These are phyloP conservation scores for Lordiphosa clarofinis DNA, from an alignment of 1,140 invertebrate species.

Conservation along the genomic window DNA sequence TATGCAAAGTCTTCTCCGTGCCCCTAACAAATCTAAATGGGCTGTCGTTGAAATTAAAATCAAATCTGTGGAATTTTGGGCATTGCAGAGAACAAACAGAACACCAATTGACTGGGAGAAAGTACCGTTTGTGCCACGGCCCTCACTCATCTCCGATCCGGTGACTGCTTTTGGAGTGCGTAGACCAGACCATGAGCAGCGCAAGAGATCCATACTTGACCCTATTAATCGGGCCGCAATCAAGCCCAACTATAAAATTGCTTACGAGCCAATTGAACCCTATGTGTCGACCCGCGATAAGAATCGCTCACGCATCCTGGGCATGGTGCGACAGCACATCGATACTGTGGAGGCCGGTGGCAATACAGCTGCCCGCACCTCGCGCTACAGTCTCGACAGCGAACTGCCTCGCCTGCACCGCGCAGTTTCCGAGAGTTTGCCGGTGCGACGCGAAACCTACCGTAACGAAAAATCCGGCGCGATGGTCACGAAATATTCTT, in stretches of 20 bases:
- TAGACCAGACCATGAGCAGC: slow-evolving; percentile 67
- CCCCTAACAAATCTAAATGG: slow-evolving; percentile 29
- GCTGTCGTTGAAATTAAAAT: slow-evolving; percentile 48
- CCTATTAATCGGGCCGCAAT: slow-evolving; percentile 79
- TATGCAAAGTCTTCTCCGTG: slow-evolving; percentile 20
- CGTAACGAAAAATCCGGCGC: slow-evolving; percentile 80
- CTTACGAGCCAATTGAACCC: slow-evolving; percentile 82
- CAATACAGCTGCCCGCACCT: slow-evolving; percentile 81
- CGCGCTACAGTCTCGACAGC: slow-evolving; percentile 83
- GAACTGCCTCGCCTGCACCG: slow-evolving; percentile 82
- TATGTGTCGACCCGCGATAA: slow-evolving; percentile 84
- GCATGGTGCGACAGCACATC: slow-evolving; percentile 81
- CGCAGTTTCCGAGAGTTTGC: slow-evolving; percentile 75
- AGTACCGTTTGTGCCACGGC: slow-evolving; percentile 89
- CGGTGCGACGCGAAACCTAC: slow-evolving; percentile 68
- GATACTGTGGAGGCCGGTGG: slow-evolving; percentile 81
- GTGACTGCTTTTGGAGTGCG: slow-evolving; percentile 88
- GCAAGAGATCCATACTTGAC: slow-evolving; percentile 69
- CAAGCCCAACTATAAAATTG: slow-evolving; percentile 81
- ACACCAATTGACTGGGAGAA: slow-evolving; percentile 88
- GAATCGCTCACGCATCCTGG: slow-evolving; percentile 83
- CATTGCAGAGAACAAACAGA: slow-evolving; percentile 84
- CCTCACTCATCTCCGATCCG: slow-evolving; percentile 89
- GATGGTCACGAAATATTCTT: slow-evolving; percentile 78
- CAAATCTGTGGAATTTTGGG: slow-evolving; percentile 74